These are phyloP conservation scores for Apocrypta bakeri DNA, from an alignment of 1,140 invertebrate species.

Conservation along the genomic window DNA sequence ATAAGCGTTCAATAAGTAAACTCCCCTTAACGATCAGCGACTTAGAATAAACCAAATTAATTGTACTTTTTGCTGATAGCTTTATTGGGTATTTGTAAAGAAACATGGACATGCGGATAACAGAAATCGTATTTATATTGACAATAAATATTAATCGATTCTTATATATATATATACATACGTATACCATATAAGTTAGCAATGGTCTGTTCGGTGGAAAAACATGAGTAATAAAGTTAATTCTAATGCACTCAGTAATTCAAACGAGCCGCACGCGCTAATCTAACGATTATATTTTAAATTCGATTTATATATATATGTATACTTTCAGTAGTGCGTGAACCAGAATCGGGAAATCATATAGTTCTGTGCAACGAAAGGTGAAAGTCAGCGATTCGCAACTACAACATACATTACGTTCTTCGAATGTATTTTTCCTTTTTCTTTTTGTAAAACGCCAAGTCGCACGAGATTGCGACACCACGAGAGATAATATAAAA, in stretches of 20 bases:
- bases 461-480: constrained; percentile 42
- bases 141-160: background rate
- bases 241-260: constrained; percentile 17
- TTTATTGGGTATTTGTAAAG: background rate
- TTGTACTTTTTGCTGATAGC: background rate
- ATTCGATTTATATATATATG: background rate
- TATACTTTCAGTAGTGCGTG: background rate
- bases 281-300: constrained; percentile 17
- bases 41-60: background rate
- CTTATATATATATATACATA: too few relatives aligned
- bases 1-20: too few relatives aligned
- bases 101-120: background rate
- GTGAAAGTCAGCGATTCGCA: constrained; percentile 33
- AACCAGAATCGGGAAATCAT: constrained; percentile 15
- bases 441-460: constrained; percentile 12
- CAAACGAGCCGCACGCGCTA: background rate
- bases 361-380: background rate
- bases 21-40: too few relatives aligned
- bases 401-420: background rate
- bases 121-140: background rate
- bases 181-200: background rate
- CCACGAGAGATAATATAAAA: background rate
- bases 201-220: too few relatives aligned
- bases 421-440: background rate
- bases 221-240: constrained; percentile 12